Conservation (phyloP, 2,113 vertebrate genomes). For the Halcyon malimbica region DNA sequence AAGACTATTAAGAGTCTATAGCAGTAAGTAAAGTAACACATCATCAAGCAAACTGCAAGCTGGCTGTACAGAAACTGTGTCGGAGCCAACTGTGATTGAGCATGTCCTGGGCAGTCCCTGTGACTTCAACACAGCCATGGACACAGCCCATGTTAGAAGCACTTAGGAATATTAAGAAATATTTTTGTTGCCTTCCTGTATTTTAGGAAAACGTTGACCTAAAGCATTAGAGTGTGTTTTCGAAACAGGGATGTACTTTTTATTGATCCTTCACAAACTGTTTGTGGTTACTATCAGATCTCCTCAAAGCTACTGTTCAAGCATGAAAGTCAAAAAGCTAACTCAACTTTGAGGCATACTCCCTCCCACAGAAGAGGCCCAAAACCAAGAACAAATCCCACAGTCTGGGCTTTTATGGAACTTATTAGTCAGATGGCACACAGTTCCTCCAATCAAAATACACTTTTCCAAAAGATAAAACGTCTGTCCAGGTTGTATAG, state of each 20-base stretch:
- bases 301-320: not conserved
- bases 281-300: not conserved
- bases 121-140: not conserved
- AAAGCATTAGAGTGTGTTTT: not conserved
- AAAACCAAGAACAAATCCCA: not conserved
- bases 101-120: not conserved
- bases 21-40: not conserved
- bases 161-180: not conserved
- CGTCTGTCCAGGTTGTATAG: not conserved
- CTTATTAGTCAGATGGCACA: not conserved
- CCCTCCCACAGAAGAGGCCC: not conserved
- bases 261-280: not conserved
- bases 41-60: not conserved
- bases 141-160: not conserved
- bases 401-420: not conserved
- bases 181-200: not conserved
- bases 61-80: not conserved
- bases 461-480: not conserved
- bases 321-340: not conserved
- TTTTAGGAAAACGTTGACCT: not conserved
- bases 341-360: not conserved
- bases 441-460: not conserved
- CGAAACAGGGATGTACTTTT: not conserved
- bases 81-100: not conserved
- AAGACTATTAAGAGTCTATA: not conserved